A percentile compares a stretch with the other conserved stretches of the same genome.
Conservation (phyloP, 2,888 invertebrate genomes). For the Caenorhabditis sp. region DNA sequence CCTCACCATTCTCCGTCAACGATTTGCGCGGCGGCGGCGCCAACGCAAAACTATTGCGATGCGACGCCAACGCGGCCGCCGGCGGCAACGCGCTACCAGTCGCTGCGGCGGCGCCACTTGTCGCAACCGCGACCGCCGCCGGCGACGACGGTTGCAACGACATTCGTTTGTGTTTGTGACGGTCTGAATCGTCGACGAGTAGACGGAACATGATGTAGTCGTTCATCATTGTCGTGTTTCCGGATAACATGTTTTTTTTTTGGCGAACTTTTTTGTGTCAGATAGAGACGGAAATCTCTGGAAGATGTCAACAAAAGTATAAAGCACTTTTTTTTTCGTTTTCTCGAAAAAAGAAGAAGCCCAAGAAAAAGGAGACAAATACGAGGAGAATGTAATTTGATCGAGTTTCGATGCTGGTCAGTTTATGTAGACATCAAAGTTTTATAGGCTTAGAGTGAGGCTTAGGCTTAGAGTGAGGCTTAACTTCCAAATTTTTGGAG, state of each 20-base stretch:
- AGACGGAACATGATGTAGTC: conserved; percentile 64
- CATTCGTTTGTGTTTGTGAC: conserved; percentile 35
- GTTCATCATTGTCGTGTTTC: conserved; percentile 53
- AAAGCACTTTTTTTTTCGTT: neutral
- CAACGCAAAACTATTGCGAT: conserved; percentile 30
- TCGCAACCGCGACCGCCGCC: too few relatives aligned
- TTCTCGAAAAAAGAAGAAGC: conserved; percentile 1
- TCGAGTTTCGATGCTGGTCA: too few relatives aligned
- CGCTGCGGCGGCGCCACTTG: neutral
- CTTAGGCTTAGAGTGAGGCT: too few relatives aligned
- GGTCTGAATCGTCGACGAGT: conserved; percentile 52
- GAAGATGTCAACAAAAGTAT: neutral
- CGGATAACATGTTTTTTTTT: conserved; percentile 34
- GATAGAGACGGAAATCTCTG: neutral
- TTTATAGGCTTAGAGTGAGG: too few relatives aligned
- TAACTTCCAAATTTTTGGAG: too few relatives aligned
- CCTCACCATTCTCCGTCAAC: too few relatives aligned
- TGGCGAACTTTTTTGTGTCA: too few relatives aligned
- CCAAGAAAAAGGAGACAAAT: neutral
- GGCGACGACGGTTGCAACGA: conserved; percentile 21
- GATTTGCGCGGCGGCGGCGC: too few relatives aligned
- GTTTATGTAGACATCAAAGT: too few relatives aligned
- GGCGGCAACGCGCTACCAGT: conserved; percentile 4
- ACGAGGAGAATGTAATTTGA: too few relatives aligned
- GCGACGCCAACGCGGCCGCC: conserved; percentile 16